These are phyloP conservation scores for Drepana falcataria DNA, from an alignment of 2,888 invertebrate genomes.

Conservation along the genomic window DNA sequence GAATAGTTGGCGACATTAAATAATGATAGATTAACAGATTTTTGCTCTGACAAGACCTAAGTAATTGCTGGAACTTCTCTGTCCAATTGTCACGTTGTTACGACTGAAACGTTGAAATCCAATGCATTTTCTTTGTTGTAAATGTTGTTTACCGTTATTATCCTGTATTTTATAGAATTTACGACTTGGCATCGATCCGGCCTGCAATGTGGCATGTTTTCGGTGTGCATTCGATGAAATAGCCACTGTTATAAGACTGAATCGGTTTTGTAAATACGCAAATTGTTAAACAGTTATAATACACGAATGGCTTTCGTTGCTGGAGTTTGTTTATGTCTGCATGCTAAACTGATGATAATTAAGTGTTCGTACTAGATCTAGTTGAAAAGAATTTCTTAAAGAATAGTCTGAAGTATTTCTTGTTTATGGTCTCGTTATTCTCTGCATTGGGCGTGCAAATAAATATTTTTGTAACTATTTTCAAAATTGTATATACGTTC, in stretches of 20 bases:
- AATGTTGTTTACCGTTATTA: constrained; percentile 19
- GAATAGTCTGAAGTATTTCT: too few relatives aligned
- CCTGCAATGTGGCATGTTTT: constrained; percentile 28
- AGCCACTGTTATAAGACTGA: not conserved
- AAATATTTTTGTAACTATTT: too few relatives aligned
- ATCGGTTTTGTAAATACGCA: not conserved
- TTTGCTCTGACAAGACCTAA: not conserved
- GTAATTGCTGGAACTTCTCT: not conserved
- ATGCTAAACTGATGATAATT: too few relatives aligned
- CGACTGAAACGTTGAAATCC: constrained; percentile 7
- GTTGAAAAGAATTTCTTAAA: too few relatives aligned
- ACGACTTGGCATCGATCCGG: constrained; percentile 53
- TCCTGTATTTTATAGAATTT: constrained; percentile 34
- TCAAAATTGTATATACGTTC: too few relatives aligned
- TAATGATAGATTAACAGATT: too few relatives aligned
- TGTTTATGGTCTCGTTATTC: too few relatives aligned
- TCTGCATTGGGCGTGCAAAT: too few relatives aligned
- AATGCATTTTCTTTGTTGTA: constrained; percentile 14
- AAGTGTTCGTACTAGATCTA: too few relatives aligned
- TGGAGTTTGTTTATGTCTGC: too few relatives aligned
- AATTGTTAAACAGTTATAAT: not conserved
- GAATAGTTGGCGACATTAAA: too few relatives aligned
- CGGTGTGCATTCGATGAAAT: constrained; percentile 17
- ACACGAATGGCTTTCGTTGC: not conserved
- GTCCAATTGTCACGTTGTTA: not conserved